These are phyloP conservation scores for Pampus argenteus DNA, from an alignment of 2,797 vertebrate species.

Conservation along the genomic window DNA sequence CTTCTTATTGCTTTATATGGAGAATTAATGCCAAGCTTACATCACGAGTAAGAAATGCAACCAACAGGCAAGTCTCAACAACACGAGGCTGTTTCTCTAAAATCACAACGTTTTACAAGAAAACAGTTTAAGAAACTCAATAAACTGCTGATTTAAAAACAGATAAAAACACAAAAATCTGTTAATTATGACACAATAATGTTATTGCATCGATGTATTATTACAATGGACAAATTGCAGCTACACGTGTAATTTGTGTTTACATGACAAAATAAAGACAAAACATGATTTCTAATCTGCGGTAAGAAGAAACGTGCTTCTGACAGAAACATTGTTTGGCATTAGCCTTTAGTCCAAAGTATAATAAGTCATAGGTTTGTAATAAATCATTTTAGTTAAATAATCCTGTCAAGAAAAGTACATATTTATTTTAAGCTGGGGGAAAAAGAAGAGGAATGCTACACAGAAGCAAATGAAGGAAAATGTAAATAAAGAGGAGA, in stretches of 20 bases:
- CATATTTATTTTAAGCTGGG: slow-evolving; percentile 8
- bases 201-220: neutral
- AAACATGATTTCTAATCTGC: too few relatives aligned
- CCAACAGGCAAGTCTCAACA: neutral
- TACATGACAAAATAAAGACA: neutral
- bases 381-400: slow-evolving; percentile 29
- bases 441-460: neutral
- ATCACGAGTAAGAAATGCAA: neutral
- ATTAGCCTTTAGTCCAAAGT: neutral
- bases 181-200: neutral
- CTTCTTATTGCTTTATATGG: neutral
- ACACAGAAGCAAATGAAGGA: neutral
- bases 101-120: neutral
- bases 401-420: slow-evolving; percentile 20
- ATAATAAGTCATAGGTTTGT: slow-evolving; percentile 20
- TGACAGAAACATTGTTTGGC: neutral
- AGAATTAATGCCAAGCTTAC: neutral
- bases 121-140: neutral
- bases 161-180: neutral
- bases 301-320: too few relatives aligned
- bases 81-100: neutral
- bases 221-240: neutral
- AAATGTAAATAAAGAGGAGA: neutral
- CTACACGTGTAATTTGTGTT: neutral
- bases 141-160: neutral